Evolutionary conservation across 2,888 invertebrate genomes (phyloP), one percentile per base, ranked within the genome.

Genomic region (Athalia circularis): DNA sequence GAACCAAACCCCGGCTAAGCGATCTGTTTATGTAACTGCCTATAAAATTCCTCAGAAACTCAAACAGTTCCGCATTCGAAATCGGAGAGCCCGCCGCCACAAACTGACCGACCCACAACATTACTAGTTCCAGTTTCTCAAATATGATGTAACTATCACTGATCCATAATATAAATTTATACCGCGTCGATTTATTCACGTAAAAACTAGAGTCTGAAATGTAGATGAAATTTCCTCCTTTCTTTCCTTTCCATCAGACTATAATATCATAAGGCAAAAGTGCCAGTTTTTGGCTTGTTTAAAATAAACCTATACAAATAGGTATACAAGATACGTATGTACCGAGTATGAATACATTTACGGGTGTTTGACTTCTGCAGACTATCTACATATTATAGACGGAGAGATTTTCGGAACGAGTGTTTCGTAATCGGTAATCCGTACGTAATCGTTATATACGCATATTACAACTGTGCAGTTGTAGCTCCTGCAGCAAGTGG

Each of bases 51-150:
- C 52, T 29, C 1, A 11, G 15, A 15, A 5, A 13, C n/a, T 62
- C n/a, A 4, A 62, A 75, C 50, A 50, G 75, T 75, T 75, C 75
- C 75, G 75, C 50, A 43, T 62, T 75, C 62, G 50, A 47, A 64
- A 75, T 75, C 15, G 62, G 75, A 50, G 75, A 75, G 75, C 11
- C 70, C 5, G 70, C 70, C 43, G 50, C 29, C 29, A 29, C 29
- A 29, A 29, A 67, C 5, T 45, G 64, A 45, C n/a, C 65, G 29
- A 9, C 43, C 43, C 7, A 54, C 54, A 52, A 52, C 54, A 29
- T 15, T 68, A 43, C 72, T 72, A 59, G 57, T 72, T 59, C 72
- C 59, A 59, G 72, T 72, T 72, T 47, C 72, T 59, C 29, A 29
- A 29, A 29, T 29, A 29, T 29, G 59, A 59, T 47, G 59, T 72